A percentile compares a stretch with the other conserved stretches of the same genome.
phyloP scores from a whole-genome alignment of 2,888 invertebrate genomes.

The Oscheius sp. region DNA sequence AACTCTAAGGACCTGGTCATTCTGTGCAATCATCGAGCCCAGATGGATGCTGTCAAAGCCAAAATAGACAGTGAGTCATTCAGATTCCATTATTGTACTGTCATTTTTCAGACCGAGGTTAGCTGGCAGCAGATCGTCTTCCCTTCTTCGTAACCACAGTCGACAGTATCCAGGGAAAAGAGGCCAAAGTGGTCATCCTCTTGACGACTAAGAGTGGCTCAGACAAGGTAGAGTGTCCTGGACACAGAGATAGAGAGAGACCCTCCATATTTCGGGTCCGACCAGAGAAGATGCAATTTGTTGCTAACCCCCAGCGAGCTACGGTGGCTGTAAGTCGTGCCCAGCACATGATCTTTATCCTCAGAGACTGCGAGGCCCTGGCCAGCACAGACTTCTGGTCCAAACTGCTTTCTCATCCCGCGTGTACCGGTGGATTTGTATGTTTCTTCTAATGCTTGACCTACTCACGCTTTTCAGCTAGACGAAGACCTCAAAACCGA shows the following conservation, averaged over 20 bases:
- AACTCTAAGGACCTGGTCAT: not conserved
- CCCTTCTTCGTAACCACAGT: conserved; percentile 7
- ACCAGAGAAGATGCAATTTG: conserved; percentile 6
- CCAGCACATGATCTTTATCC: conserved; percentile 22
- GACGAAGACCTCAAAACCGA: too few relatives aligned
- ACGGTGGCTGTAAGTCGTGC: conserved; percentile 31
- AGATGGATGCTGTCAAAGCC: not conserved
- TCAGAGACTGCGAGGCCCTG: conserved; percentile 13
- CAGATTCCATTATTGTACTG: too few relatives aligned
- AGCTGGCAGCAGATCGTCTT: not conserved
- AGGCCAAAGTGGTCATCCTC: conserved; percentile 16
- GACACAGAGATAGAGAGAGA: not conserved
- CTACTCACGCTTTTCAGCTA: too few relatives aligned
- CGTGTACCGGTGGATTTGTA: too few relatives aligned
- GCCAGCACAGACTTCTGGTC: conserved; percentile 4
- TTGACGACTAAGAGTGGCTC: conserved; percentile 7
- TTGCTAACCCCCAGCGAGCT: conserved; percentile 7
- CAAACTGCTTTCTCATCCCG: too few relatives aligned
- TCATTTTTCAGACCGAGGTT: not conserved
- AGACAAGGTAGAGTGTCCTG: not conserved
- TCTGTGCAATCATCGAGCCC: conserved; percentile 11
- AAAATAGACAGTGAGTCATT: not conserved
- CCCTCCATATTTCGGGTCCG: not conserved
- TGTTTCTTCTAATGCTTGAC: too few relatives aligned
- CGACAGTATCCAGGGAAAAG: conserved; percentile 33